Evolutionary conservation across 2,113 vertebrate species (phyloP), one percentile per base, ranked within the genome.

Genomic region (Carassius gibelio): DNA sequence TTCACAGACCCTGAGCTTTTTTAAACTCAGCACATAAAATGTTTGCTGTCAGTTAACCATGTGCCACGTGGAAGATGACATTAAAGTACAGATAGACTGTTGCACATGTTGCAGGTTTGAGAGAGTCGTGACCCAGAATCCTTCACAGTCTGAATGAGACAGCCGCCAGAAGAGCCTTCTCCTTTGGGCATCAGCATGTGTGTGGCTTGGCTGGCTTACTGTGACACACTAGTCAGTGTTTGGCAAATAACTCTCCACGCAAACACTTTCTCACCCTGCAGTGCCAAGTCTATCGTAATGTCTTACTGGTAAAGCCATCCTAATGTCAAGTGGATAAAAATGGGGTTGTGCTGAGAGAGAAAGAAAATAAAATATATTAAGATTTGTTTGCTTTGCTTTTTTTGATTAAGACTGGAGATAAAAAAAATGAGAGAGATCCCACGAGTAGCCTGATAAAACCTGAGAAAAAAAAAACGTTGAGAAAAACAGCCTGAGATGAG

Each of bases 171-270:
- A 68, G 7, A 69, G 30, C 15, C 30, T 72, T 72, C 36, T 72
- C 36, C 69, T 72, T 42, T 72, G 69, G 69, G 69, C 69, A 72
- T 42, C 38, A 72, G 69, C 4, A 45, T 72, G 36, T 13, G 69
- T 72, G 55, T 15, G 21, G 55, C 57, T 62, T 79, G 57, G 57
- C 76, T 79, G 34, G 11, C 57, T 79, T 36, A 79, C 23, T 79
- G 77, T 79, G 77, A 79, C 77, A 62, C 57, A 45, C 15, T 45
- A 79, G 10, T 62, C 77, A 62, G 34, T 23, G 21, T 62, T 79
- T 79, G 75, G 75, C 75, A 59, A 57, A 78, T 78, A 38, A 38
- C 75, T 59, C 17, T 38, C 17, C 52, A 59, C 19, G 76, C 55
- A 61, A 78, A 78, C 52, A n/a, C 76, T 79, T 79, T 79, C 57